Conservation (phyloP, 2,797 vertebrate species). For the Ctenosaura bakeri region DNA sequence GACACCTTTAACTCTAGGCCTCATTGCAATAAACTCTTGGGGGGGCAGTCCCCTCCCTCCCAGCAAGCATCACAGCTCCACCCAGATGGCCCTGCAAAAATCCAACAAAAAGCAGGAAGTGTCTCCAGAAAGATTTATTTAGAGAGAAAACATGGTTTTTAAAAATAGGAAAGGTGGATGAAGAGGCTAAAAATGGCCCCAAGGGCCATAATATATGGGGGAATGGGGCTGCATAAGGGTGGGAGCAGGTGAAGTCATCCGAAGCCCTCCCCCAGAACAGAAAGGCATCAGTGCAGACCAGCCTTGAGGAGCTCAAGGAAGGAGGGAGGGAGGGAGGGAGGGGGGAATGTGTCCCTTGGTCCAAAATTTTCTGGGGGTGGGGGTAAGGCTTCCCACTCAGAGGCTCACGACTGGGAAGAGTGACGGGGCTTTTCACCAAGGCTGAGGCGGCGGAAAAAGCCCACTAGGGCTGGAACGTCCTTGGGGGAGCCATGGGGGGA, state of each 20-base stretch:
- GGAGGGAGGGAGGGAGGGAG: neutral
- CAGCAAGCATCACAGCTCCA: neutral
- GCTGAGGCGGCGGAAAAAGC: constrained; percentile 28
- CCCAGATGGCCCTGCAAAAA: neutral
- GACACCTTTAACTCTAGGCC: neutral
- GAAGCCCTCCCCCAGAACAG: neutral
- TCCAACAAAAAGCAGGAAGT: neutral
- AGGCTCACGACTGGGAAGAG: neutral
- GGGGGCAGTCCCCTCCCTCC: too few relatives aligned
- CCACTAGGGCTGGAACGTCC: constrained; percentile 17
- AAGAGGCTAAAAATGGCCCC: neutral
- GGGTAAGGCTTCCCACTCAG: too few relatives aligned
- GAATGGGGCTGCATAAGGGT: too few relatives aligned
- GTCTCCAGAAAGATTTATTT: neutral
- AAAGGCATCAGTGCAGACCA: neutral
- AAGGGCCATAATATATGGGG: neutral
- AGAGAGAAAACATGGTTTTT: neutral
- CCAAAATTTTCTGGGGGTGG: rapidly evolving
- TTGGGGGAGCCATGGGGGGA: neutral
- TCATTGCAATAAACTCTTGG: too few relatives aligned
- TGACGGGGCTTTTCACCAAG: neutral
- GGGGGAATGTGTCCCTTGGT: neutral
- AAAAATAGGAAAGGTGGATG: neutral
- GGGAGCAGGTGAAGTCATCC: neutral
- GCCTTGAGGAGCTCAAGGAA: neutral